Percentiles rank a stretch among this genome's conserved stretches.
phyloP scores from a whole-genome alignment of 2,888 invertebrate species.

The Nezara viridula region DNA sequence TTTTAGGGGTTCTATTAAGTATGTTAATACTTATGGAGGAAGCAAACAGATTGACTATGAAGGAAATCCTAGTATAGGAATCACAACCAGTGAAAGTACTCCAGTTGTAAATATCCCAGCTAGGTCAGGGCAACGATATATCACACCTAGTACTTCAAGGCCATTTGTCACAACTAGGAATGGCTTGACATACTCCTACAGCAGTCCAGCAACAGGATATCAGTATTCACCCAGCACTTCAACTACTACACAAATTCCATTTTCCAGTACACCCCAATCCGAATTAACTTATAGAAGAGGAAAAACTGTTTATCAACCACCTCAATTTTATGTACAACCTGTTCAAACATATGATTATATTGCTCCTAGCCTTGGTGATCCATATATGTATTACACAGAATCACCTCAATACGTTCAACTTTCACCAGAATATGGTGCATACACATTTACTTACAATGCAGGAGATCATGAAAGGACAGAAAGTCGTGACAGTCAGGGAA shows the following conservation, averaged over 20 bases:
- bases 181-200: constrained; percentile 43
- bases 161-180: neutral
- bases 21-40: constrained; percentile 1
- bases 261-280: neutral
- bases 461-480: constrained; percentile 65
- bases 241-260: constrained; percentile 11
- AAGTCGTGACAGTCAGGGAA: constrained; percentile 64
- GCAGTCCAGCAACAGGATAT: constrained; percentile 31
- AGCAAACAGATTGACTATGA: constrained; percentile 44
- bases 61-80: constrained; percentile 6
- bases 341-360: neutral
- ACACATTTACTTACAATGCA: constrained; percentile 66
- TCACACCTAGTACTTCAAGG: neutral
- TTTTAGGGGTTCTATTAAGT: constrained; percentile 49
- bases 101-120: constrained; percentile 35
- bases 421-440: constrained; percentile 65
- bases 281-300: constrained; percentile 8
- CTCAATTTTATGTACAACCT: constrained; percentile 20
- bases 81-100: constrained; percentile 42
- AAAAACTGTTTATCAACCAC: constrained; percentile 23
- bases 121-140: constrained; percentile 42
- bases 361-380: neutral
- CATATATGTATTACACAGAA: constrained; percentile 21
- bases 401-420: neutral
- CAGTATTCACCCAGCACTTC: neutral